Percentiles rank a stretch among this genome's conserved stretches.
phyloP scores from a whole-genome alignment of 2,113 vertebrate genomes.

The Craseonycteris thonglongyai region DNA sequence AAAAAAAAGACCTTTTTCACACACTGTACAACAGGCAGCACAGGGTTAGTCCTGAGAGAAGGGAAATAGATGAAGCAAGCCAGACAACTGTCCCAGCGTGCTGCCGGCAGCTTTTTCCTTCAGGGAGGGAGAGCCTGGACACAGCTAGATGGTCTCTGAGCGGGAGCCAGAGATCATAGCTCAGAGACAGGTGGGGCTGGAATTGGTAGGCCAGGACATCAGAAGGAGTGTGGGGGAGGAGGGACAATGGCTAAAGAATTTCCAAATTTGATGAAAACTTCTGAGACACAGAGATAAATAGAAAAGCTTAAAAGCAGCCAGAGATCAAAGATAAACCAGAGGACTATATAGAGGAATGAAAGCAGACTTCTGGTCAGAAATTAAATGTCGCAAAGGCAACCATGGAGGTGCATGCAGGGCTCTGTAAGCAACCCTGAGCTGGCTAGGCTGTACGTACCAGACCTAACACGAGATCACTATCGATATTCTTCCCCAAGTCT shows the following conservation, averaged over 20 bases:
- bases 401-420: background rate
- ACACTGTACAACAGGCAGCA: background rate
- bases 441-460: background rate
- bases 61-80: background rate
- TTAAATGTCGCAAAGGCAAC: background rate
- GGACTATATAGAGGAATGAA: background rate
- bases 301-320: background rate
- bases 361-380: background rate
- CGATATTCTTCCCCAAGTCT: background rate
- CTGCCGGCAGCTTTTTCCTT: background rate
- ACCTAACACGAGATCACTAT: too few relatives aligned
- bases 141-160: background rate
- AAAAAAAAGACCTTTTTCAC: background rate
- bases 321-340: background rate
- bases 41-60: background rate
- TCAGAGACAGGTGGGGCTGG: background rate
- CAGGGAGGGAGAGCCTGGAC: background rate
- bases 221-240: background rate
- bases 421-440: background rate
- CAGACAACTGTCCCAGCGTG: background rate
- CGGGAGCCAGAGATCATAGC: background rate
- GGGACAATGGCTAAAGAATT: background rate
- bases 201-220: background rate
- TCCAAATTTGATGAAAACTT: background rate
- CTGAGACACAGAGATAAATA: background rate